Conservation (phyloP, 2,888 invertebrate genomes). For the Platycheirus rosarum region DNA sequence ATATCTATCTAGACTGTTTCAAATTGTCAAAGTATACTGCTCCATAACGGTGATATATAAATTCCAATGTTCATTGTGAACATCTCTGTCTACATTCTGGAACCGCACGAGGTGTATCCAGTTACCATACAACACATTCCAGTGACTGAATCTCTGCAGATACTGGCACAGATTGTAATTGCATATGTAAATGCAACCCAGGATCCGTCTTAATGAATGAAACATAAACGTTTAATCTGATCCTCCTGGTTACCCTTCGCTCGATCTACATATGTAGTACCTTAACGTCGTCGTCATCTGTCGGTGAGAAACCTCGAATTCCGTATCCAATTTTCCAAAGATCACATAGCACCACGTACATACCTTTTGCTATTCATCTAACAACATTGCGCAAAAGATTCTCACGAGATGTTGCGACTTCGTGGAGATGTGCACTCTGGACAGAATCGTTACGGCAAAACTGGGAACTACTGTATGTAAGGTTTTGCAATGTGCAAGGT, state of each 20-base stretch:
- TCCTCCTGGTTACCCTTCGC: conserved; percentile 26
- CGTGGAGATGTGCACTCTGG: conserved; percentile 58
- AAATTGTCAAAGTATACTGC: neutral
- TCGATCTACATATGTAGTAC: neutral
- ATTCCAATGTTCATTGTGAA: conserved; percentile 44
- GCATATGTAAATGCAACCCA: conserved; percentile 14
- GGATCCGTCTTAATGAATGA: conserved; percentile 53
- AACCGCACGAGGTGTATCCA: conserved; percentile 38
- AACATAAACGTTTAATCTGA: conserved; percentile 45
- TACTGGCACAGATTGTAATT: conserved; percentile 24
- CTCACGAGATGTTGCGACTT: conserved; percentile 70
- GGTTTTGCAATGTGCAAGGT: conserved; percentile 63
- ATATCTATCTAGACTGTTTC: too few species aligned
- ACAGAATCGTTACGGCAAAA: conserved; percentile 52
- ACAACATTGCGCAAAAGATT: conserved; percentile 48
- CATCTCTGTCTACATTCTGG: conserved; percentile 9
- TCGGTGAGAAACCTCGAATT: conserved; percentile 59
- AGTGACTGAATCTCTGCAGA: conserved; percentile 17
- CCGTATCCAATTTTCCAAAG: conserved; percentile 59
- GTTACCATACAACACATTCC: conserved; percentile 63
- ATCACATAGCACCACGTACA: conserved; percentile 44
- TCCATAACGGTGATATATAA: conserved; percentile 24
- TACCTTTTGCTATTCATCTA: conserved; percentile 42
- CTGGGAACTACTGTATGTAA: conserved; percentile 51
- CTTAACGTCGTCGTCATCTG: neutral